Conservation (phyloP, 2,797 vertebrate genomes). For the Bradypodion pumilum region DNA sequence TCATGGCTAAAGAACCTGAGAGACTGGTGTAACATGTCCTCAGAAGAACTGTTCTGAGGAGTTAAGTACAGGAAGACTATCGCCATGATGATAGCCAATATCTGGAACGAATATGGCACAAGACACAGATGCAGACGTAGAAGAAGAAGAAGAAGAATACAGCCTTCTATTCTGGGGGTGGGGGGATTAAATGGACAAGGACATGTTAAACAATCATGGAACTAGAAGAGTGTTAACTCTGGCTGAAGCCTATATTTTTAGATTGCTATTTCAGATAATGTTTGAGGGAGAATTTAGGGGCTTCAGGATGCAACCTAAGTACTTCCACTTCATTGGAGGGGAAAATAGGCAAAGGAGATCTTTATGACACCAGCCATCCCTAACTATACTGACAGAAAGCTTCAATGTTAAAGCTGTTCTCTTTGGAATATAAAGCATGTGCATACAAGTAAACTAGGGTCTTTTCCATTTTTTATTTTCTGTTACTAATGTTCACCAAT, state of each 20-base stretch:
- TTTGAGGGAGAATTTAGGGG: not conserved
- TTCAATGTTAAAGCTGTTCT: not conserved
- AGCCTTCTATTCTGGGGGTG: not conserved
- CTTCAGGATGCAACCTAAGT: not conserved
- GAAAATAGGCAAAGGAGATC: not conserved
- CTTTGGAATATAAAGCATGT: not conserved
- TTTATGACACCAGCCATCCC: not conserved
- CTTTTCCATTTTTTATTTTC: not conserved
- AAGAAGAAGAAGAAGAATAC: too few relatives aligned
- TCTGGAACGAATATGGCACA: too few relatives aligned
- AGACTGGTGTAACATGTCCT: too few relatives aligned
- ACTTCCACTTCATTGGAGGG: not conserved
- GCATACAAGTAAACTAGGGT: not conserved
- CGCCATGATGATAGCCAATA: too few relatives aligned
- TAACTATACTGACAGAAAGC: not conserved
- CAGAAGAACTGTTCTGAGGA: too few relatives aligned
- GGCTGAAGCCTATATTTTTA: not conserved
- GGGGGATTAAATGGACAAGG: not conserved
- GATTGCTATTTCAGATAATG: not conserved
- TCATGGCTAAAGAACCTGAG: too few relatives aligned
- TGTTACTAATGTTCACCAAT: not conserved
- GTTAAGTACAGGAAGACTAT: too few relatives aligned
- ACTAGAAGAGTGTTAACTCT: not conserved
- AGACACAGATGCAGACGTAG: too few relatives aligned
- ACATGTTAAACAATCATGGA: not conserved